phyloP scores from a whole-genome alignment of 2,888 invertebrate species.

The Pocota personata region DNA sequence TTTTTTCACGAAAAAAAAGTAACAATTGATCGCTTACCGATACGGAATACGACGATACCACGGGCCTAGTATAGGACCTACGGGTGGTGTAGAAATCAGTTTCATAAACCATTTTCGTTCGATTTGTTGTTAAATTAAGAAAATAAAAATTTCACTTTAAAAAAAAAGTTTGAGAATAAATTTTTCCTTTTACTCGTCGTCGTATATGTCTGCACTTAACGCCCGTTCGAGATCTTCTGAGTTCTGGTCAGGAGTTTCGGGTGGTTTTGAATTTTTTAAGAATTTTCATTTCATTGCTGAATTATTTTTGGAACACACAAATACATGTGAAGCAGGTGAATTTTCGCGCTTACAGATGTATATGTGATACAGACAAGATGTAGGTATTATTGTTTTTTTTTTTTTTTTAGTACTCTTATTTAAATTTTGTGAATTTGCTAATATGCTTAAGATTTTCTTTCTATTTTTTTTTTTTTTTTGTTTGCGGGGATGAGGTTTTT shows the following conservation, averaged over 20 bases:
- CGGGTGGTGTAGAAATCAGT: constrained; percentile 96
- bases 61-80: constrained; percentile 89
- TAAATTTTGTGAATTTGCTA: constrained; percentile 58
- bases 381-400: constrained; percentile 16
- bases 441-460: constrained; percentile 30
- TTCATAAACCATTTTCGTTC: constrained; percentile 92
- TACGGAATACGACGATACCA: constrained; percentile 88
- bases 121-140: constrained; percentile 68
- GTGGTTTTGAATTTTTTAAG: constrained; percentile 79
- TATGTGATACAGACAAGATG: constrained; percentile 3
- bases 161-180: constrained; percentile 55
- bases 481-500: neutral
- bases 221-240: constrained; percentile 83
- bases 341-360: constrained; percentile 46
- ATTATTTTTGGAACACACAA: constrained; percentile 82
- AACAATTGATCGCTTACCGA: constrained; percentile 87
- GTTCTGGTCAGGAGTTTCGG: constrained; percentile 76
- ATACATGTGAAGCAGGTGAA: constrained; percentile 34
- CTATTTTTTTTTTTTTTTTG: constrained; percentile 9
- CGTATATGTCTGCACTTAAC: constrained; percentile 80
- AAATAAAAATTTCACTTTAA: constrained; percentile 66
- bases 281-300: constrained; percentile 77
- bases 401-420: constrained; percentile 5
- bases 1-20: neutral
- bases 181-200: constrained; percentile 77